Conservation (phyloP, 2,797 vertebrate species). For the Phoeniculus purpureus region DNA sequence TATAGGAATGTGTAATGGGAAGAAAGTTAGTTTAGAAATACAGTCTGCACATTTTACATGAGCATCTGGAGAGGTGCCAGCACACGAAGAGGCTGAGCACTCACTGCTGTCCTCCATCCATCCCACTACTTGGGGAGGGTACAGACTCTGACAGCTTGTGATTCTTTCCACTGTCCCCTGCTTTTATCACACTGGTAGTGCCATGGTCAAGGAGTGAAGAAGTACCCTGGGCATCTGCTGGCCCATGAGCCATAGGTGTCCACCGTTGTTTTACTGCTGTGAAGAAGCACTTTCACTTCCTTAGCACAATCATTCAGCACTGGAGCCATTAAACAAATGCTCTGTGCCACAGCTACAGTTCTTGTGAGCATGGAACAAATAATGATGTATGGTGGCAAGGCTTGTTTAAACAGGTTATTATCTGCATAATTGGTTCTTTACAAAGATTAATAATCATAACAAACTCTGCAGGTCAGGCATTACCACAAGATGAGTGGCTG, state of each 20-base stretch:
- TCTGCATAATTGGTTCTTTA: neutral
- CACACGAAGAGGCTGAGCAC: neutral
- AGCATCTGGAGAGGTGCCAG: neutral
- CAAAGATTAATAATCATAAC: slow-evolving; percentile 23
- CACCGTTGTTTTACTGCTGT: too few relatives aligned
- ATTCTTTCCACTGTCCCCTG: neutral
- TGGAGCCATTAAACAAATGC: neutral
- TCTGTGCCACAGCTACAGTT: neutral
- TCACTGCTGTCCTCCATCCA: neutral
- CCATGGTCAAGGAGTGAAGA: too few relatives aligned
- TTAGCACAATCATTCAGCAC: neutral
- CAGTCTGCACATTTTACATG: neutral
- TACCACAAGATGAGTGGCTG: neutral
- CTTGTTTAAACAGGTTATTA: slow-evolving; percentile 14
- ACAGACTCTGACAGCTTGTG: neutral
- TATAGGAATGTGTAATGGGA: fast-evolving
- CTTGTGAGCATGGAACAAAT: neutral
- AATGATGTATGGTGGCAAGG: neutral
- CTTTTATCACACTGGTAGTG: too few relatives aligned
- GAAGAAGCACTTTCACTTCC: neutral
- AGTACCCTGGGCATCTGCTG: too few relatives aligned
- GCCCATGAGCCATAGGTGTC: too few relatives aligned
- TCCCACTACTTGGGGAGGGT: fast-evolving
- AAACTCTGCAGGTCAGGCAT: neutral
- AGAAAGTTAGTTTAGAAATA: neutral